Base-by-base conservation (phyloP, 2,113 vertebrate species). In the Micronycteris hirsuta region DNA sequence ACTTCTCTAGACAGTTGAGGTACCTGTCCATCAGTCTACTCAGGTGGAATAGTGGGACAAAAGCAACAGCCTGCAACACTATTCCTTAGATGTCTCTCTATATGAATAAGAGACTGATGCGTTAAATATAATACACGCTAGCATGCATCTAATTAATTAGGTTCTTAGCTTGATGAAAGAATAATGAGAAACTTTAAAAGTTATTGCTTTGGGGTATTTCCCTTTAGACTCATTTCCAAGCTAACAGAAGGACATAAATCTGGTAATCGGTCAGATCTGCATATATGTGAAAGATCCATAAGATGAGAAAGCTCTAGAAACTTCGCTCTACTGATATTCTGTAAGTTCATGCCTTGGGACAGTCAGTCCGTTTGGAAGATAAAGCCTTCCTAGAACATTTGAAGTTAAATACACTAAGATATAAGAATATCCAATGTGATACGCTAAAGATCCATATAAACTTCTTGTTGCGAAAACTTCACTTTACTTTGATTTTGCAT, bases 101-200 rank as follows among this genome's bases (percentile, higher is more conserved):
- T 31, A 15, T 63, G 36, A 86, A 61, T 73, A 86, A 86, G 9
- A 81, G 70, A 86, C 70, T 84, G 80, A 58, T 52, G 33, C 84
- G 52, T 90, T 93, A 89, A 85, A 43, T 89, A 87, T 33, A 73
- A 82, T 86, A 58, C 28, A 83, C 33, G 56, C 74, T 87, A 97
- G 77, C 52, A 86, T 89, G 31, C 3, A 92, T 80, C 77, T 92
- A 93, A 96, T 96, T 93, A 96, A 90, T 96, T 96, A 71, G 49
- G 56, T 73, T 71, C 76, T 93, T 84, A 92, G 38, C 33, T 19
- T 94, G 84, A 90, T 96, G 81, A 96, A 96, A 97, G 67, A 96
- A 87, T 86, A 96, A 96, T 84, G 56, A 90, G 84, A 95, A 89
- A 84, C 80, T 93, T 47, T 92, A 70, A 95, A 77, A 93, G 54